Percentiles rank a stretch among this genome's conserved stretches.
These are phyloP conservation scores for Chloroceryle amazona DNA, from an alignment of 2,797 vertebrate species.

Conservation along the genomic window DNA sequence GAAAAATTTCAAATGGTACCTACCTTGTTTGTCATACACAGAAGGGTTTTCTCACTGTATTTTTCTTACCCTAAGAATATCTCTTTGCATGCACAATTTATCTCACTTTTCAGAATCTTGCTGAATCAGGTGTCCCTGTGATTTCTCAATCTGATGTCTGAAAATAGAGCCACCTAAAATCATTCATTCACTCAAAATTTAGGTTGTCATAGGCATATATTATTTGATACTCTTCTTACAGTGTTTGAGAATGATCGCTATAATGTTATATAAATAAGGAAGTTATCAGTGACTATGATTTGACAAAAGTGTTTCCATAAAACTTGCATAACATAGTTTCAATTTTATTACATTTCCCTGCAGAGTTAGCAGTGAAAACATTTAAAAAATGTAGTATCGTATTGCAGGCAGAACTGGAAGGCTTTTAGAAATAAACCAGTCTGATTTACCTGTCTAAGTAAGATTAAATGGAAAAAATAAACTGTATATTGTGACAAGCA, in stretches of 20 bases:
- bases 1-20: not conserved
- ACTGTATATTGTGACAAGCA: not conserved
- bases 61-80: not conserved
- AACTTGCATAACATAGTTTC: constrained; percentile 36
- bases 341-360: constrained; percentile 15
- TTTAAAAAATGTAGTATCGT: not conserved
- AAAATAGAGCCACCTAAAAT: not conserved
- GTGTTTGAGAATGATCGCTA: not conserved
- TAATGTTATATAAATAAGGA: constrained; percentile 10
- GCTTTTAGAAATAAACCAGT: constrained; percentile 36
- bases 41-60: not conserved
- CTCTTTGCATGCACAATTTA: not conserved
- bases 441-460: constrained; percentile 34
- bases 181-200: not conserved
- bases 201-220: not conserved
- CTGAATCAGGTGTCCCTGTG: not conserved
- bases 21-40: not conserved
- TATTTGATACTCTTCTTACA: not conserved
- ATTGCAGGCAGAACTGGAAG: constrained; percentile 2
- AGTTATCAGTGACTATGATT: not conserved
- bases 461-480: constrained; percentile 40
- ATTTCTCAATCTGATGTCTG: not conserved
- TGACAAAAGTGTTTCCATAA: constrained; percentile 26
- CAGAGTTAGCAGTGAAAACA: not conserved
- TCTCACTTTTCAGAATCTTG: not conserved